These are phyloP conservation scores for Cydia pomonella DNA, from an alignment of 1,140 invertebrate genomes.

Conservation along the genomic window DNA sequence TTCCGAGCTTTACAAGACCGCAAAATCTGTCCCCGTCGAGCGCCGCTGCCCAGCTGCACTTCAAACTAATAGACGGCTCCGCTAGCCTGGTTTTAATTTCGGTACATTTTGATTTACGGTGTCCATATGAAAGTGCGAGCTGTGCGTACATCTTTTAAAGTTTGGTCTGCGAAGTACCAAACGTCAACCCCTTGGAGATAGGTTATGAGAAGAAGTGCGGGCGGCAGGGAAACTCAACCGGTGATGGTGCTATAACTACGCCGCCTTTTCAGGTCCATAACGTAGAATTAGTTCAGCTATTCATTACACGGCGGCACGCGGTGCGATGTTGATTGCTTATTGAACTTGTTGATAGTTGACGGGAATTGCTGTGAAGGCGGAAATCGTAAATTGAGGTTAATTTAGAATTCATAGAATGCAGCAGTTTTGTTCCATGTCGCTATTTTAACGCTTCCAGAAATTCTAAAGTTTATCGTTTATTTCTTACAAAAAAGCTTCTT, in stretches of 20 bases:
- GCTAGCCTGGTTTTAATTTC: slow-evolving; percentile 70
- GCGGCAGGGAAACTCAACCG: slow-evolving; percentile 41
- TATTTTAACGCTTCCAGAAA: slow-evolving; percentile 9
- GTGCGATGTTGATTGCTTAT: slow-evolving; percentile 53
- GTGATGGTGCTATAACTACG: slow-evolving; percentile 41
- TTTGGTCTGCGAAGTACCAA: slow-evolving; percentile 49
- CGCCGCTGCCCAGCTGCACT: slow-evolving; percentile 47
- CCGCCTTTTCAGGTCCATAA: slow-evolving; percentile 51
- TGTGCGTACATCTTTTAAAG: slow-evolving; percentile 62
- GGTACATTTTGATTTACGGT: slow-evolving; percentile 68
- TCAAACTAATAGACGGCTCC: slow-evolving; percentile 64
- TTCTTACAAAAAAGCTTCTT: slow-evolving; percentile 9
- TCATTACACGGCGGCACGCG: slow-evolving; percentile 48
- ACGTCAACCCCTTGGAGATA: slow-evolving; percentile 36
- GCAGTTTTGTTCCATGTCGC: background rate
- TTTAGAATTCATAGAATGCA: slow-evolving; percentile 17
- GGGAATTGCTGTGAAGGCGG: slow-evolving; percentile 35
- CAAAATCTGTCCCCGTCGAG: slow-evolving; percentile 62
- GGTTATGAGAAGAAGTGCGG: slow-evolving; percentile 27
- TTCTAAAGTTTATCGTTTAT: background rate
- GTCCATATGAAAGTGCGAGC: slow-evolving; percentile 67
- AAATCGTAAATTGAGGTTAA: slow-evolving; percentile 25
- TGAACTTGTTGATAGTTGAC: slow-evolving; percentile 45
- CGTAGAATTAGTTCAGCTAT: slow-evolving; percentile 52
- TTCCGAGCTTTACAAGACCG: slow-evolving; percentile 44